phyloP scores from a whole-genome alignment of 2,113 vertebrate species.

The Chamaetylas fuelleborni region DNA sequence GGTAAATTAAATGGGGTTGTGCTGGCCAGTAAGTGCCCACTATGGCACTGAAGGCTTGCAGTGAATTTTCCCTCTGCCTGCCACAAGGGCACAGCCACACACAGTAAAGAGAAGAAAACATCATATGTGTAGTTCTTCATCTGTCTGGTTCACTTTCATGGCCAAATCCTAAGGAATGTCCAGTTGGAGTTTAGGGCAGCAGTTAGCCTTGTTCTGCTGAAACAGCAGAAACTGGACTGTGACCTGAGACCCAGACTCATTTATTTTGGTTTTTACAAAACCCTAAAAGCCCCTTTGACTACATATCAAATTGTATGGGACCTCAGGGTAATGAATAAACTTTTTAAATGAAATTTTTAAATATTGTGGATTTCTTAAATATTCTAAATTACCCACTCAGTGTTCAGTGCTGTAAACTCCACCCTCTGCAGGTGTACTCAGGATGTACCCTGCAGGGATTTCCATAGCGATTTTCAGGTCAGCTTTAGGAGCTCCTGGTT shows the following conservation, averaged over 20 bases:
- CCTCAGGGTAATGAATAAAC: background rate
- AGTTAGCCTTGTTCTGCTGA: background rate
- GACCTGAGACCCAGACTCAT: background rate
- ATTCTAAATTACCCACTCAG: background rate
- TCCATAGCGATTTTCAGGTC: background rate
- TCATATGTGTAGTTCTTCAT: background rate
- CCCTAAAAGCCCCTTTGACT: background rate
- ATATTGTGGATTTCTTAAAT: background rate
- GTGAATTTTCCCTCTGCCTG: background rate
- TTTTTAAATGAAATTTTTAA: background rate
- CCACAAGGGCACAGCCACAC: background rate
- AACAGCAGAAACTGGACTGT: background rate
- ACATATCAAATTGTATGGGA: background rate
- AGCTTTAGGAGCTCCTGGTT: background rate
- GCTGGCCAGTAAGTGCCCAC: background rate
- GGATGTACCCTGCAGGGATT: background rate
- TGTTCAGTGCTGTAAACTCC: background rate
- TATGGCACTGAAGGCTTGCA: background rate
- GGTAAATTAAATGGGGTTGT: background rate
- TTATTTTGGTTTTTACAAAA: background rate
- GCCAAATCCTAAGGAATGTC: background rate
- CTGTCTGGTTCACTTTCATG: background rate
- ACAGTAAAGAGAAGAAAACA: background rate
- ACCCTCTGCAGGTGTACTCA: accelerated
- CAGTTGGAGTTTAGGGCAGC: background rate